A percentile compares a stretch with the other conserved stretches of the same genome.
These are phyloP conservation scores for Carassius carassius DNA, from an alignment of 2,113 vertebrate species.

Conservation along the genomic window DNA sequence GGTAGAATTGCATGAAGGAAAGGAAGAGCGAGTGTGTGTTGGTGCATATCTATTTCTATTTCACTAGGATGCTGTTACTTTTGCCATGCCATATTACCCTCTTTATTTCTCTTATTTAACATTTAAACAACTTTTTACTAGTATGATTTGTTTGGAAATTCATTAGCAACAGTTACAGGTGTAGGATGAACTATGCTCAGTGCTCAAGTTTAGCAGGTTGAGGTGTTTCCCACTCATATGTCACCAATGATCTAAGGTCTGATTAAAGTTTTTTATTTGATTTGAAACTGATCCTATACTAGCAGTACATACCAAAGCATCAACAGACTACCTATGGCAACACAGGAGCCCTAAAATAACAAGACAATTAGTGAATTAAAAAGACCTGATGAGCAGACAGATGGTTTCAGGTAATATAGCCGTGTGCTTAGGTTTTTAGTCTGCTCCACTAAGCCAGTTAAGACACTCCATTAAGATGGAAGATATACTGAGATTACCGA, in stretches of 20 bases:
- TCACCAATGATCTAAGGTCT: background rate
- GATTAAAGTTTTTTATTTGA: background rate
- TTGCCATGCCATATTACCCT: background rate
- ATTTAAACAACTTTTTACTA: background rate
- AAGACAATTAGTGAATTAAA: conserved; percentile 43
- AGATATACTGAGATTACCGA: background rate
- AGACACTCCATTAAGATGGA: background rate
- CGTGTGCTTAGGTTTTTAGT: background rate
- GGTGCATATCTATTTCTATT: background rate
- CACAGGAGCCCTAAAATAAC: conserved; percentile 31
- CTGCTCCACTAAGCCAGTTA: background rate
- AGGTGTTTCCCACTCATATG: background rate
- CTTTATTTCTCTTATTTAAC: conserved; percentile 39
- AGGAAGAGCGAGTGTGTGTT: background rate
- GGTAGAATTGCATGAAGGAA: background rate
- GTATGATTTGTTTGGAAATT: conserved; percentile 19
- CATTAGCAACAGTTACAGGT: conserved; percentile 28
- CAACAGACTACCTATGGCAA: background rate
- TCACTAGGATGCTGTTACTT: background rate
- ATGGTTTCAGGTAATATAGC: conserved; percentile 18
- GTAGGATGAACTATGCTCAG: background rate
- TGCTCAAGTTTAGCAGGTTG: background rate
- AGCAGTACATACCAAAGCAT: background rate
- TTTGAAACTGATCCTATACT: background rate
- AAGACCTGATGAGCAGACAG: background rate